Conservation (phyloP, 2,888 invertebrate genomes). For the Campoletis raptor region DNA sequence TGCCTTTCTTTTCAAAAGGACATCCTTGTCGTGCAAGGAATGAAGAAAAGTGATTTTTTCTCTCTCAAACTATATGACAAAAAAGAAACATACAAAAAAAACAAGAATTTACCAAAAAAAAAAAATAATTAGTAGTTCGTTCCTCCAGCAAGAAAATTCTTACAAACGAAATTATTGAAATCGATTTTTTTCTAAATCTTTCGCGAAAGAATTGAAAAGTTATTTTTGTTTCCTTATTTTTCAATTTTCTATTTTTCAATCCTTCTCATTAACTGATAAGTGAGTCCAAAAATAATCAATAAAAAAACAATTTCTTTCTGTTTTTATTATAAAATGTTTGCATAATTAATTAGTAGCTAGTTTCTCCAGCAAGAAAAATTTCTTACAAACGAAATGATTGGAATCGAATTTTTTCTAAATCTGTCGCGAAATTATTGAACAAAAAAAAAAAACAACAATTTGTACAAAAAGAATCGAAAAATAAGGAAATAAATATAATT, state of each 20-base stretch:
- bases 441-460: not conserved
- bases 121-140: no score
- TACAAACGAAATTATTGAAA: no score
- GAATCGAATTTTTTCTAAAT: not conserved
- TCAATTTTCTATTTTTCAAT: no score
- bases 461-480: not conserved
- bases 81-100: slow-evolving; percentile 19
- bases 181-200: not conserved
- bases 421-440: not conserved
- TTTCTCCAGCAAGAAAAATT: not conserved
- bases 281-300: not conserved
- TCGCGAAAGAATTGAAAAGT: no score
- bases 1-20: slow-evolving; percentile 63
- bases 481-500: not conserved
- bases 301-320: slow-evolving; percentile 5
- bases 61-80: not conserved
- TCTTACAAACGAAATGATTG: not conserved
- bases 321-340: no score
- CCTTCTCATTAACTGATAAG: no score
- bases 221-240: no score
- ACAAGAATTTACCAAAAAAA: slow-evolving; percentile 50
- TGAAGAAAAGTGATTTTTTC: slow-evolving; percentile 58
- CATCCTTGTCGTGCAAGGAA: slow-evolving; percentile 73
- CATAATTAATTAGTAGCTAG: not conserved
- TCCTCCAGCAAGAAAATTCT: no score